Evolutionary conservation across 1,140 invertebrate genomes (phyloP).

Genomic region (Drosophila bocki): DNA sequence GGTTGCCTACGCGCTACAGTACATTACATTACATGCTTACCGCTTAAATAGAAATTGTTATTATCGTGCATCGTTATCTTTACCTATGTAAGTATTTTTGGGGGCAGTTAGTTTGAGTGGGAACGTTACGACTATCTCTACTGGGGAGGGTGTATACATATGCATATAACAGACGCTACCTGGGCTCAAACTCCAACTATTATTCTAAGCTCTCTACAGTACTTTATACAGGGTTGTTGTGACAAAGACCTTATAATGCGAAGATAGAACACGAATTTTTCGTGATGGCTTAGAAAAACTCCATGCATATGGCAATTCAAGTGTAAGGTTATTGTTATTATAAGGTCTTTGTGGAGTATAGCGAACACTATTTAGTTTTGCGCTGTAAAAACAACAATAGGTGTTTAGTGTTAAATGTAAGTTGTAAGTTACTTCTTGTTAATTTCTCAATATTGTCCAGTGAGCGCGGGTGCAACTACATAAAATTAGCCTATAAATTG

Average conservation of each 20-base stretch:
- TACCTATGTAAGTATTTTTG: conserved; percentile 9
- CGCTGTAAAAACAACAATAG: conserved; percentile 57
- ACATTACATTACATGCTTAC: conserved; percentile 49
- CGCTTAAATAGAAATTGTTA: conserved; percentile 31
- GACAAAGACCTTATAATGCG: neutral
- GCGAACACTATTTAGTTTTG: conserved; percentile 63
- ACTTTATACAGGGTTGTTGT: conserved; percentile 62
- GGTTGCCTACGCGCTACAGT: conserved; percentile 45
- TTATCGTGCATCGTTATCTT: conserved; percentile 45
- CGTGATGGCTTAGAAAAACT: neutral
- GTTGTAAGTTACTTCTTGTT: conserved; percentile 19
- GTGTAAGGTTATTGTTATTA: neutral
- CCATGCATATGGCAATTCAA: neutral
- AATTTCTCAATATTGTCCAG: conserved; percentile 64
- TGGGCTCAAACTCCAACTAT: conserved; percentile 35
- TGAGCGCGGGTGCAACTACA: conserved; percentile 65
- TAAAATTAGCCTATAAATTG: conserved; percentile 53
- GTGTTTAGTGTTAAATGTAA: conserved; percentile 29
- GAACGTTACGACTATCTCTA: conserved; percentile 14
- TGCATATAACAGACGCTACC: conserved; percentile 45
- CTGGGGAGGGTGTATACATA: conserved; percentile 29
- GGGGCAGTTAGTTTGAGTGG: conserved; percentile 29
- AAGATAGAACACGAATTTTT: neutral
- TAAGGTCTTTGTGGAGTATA: conserved; percentile 15
- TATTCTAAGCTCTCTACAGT: conserved; percentile 70